These are phyloP conservation scores for Drosophila pectinifera DNA, from an alignment of 1,140 invertebrate genomes.

Conservation along the genomic window DNA sequence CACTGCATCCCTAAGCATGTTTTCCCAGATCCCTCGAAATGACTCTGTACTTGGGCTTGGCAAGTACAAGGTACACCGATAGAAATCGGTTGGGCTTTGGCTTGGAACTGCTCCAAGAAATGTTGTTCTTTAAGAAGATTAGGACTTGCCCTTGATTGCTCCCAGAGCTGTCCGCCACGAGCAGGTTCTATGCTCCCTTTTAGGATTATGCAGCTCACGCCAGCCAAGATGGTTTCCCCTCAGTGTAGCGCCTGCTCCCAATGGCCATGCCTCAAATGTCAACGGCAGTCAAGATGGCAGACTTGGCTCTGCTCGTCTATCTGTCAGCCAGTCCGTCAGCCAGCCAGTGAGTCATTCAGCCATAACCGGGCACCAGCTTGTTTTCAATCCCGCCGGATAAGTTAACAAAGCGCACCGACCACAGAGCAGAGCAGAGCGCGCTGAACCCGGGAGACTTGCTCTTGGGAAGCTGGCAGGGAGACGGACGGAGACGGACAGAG, in stretches of 20 bases:
- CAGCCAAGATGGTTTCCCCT: not conserved
- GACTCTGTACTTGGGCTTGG: not conserved
- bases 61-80: conserved; percentile 4
- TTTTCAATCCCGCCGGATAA: conserved; percentile 57
- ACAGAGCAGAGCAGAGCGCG: conserved; percentile 13
- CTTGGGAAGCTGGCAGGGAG: not conserved
- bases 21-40: conserved; percentile 9
- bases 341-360: conserved; percentile 30
- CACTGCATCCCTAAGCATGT: conserved; percentile 17
- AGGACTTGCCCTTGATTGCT: not conserved
- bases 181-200: not conserved
- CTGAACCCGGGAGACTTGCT: conserved; percentile 8
- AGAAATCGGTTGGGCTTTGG: not conserved
- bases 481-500: not conserved
- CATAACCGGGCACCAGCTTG: conserved; percentile 42
- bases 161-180: too few relatives aligned
- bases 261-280: conserved; percentile 48
- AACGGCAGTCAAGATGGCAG: conserved; percentile 56
- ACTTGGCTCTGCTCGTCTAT: conserved; percentile 23
- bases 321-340: conserved; percentile 22
- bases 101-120: not conserved
- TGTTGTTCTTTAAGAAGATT: not conserved
- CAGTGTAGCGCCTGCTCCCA: conserved; percentile 18
- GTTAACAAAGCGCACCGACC: conserved; percentile 54
- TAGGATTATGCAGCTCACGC: not conserved